These are phyloP conservation scores for Dufourea novaeangliae DNA, from an alignment of 1,140 invertebrate species.

Conservation along the genomic window DNA sequence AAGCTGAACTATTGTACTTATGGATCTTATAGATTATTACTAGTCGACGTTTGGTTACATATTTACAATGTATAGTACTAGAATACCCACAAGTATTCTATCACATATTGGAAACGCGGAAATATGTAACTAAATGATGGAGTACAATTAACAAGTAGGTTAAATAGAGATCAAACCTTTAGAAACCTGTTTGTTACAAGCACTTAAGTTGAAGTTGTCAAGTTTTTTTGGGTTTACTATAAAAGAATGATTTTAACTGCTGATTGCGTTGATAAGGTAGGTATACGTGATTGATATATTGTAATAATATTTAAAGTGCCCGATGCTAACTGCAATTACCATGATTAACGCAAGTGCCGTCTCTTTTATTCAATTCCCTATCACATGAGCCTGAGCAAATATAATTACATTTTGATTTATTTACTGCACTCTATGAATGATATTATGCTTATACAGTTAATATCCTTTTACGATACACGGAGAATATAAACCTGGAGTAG, in stretches of 20 bases:
- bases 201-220: conserved; percentile 1
- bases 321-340: conserved; percentile 41
- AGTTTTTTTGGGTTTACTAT: conserved; percentile 21
- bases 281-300: conserved; percentile 43
- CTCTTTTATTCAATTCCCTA: conserved; percentile 64
- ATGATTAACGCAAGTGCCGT: conserved; percentile 48
- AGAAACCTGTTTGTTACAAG: conserved; percentile 23
- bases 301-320: conserved; percentile 45
- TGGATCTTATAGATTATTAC: conserved; percentile 61
- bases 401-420: conserved; percentile 61
- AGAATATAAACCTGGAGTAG: conserved; percentile 45
- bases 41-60: conserved; percentile 57
- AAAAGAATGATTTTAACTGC: conserved; percentile 31
- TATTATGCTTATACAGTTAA: conserved; percentile 47
- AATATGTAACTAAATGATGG: conserved; percentile 53
- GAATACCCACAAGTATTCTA: conserved; percentile 62
- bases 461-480: conserved; percentile 40
- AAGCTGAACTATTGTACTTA: conserved; percentile 48
- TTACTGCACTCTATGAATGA: conserved; percentile 58
- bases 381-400: conserved; percentile 74
- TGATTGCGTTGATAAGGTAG: conserved; percentile 33
- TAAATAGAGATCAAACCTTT: conserved; percentile 45
- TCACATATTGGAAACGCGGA: conserved; percentile 41
- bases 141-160: conserved; percentile 29
- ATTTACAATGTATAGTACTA: conserved; percentile 58